These are phyloP conservation scores for Metalampra italica DNA, from an alignment of 2,888 invertebrate species.

Conservation along the genomic window DNA sequence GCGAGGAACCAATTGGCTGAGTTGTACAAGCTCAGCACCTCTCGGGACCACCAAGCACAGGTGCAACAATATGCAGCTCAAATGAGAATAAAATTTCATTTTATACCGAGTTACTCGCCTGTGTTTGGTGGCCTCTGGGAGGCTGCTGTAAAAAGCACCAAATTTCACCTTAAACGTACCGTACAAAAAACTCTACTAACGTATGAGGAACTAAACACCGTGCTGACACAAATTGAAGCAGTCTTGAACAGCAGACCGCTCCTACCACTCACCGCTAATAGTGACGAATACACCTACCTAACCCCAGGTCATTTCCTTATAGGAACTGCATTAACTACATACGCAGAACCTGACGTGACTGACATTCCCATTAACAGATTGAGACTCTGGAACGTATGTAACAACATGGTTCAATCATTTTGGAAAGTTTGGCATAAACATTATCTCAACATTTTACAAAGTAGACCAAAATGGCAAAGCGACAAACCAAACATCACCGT, in stretches of 20 bases:
- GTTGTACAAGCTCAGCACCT: constrained; percentile 5
- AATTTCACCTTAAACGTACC: neutral
- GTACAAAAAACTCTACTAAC: neutral
- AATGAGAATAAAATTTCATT: no score
- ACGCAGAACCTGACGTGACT: neutral
- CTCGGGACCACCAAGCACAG: constrained; percentile 14
- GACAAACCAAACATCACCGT: neutral
- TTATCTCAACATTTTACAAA: neutral
- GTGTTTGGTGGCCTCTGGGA: no score
- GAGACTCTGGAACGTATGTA: neutral
- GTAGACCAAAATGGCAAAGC: neutral
- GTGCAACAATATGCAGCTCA: no score
- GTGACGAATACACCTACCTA: neutral
- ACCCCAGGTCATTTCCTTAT: neutral
- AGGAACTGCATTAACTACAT: neutral
- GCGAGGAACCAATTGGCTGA: neutral
- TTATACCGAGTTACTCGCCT: no score
- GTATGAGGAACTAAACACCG: neutral
- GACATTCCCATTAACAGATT: neutral
- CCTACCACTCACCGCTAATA: neutral
- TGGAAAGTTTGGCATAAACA: constrained; percentile 2
- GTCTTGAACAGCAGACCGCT: neutral
- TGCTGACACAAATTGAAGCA: neutral
- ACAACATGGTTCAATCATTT: neutral
- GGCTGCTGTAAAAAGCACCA: no score